Evolutionary conservation across 2,113 vertebrate species (phyloP).

Genomic region (Barbus barbus): DNA sequence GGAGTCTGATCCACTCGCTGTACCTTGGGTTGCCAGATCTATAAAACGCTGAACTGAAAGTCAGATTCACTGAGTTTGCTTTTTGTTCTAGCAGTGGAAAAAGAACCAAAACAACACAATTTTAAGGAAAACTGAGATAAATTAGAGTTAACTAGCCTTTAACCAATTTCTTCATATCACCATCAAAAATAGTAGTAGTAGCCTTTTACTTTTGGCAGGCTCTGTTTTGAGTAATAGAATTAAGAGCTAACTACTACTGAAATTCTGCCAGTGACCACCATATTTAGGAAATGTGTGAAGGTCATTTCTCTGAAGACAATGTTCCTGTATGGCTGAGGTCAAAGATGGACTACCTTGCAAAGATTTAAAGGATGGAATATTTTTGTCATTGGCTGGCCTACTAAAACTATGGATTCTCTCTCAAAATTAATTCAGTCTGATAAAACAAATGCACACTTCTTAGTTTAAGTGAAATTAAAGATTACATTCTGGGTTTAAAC

Average conservation of each 20-base stretch:
- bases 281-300: not conserved
- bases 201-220: not conserved
- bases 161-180: not conserved
- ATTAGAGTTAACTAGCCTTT: not conserved
- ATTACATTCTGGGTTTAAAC: too few species aligned
- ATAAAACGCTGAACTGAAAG: slow-evolving; percentile 2
- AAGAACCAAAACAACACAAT: not conserved
- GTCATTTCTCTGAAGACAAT: not conserved
- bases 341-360: not conserved
- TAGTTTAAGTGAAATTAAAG: too few species aligned
- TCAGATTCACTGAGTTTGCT: not conserved
- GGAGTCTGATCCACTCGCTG: not conserved
- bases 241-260: not conserved
- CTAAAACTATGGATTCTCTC: not conserved
- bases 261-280: not conserved
- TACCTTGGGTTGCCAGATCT: slow-evolving; percentile 15
- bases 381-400: not conserved
- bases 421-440: too few species aligned
- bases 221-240: not conserved
- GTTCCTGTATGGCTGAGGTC: not conserved
- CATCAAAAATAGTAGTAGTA: not conserved
- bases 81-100: not conserved
- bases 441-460: too few species aligned
- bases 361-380: not conserved
- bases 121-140: not conserved